phyloP scores from a whole-genome alignment of 1,140 invertebrate genomes.

The Scylla paramamosain region DNA sequence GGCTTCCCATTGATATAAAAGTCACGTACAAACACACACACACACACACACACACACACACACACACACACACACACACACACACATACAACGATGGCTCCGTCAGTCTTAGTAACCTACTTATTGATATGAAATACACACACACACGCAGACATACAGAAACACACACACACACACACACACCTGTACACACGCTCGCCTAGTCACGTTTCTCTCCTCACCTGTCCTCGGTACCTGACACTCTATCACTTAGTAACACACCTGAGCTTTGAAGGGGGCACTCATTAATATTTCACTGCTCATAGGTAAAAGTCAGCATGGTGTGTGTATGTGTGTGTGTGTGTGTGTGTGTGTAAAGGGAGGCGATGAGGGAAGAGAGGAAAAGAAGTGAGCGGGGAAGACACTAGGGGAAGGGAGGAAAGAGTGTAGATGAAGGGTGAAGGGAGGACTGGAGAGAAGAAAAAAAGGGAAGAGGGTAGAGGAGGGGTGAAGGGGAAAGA shows the following conservation, averaged over 20 bases:
- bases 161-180: not conserved
- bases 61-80: conserved; percentile 38
- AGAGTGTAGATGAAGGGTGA: too few relatives aligned
- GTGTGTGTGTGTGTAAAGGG: too few relatives aligned
- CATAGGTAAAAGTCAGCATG: not conserved
- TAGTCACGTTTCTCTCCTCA: not conserved
- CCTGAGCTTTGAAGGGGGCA: not conserved
- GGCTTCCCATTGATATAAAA: not conserved
- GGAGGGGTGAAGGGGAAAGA: too few relatives aligned
- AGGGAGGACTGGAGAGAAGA: too few relatives aligned
- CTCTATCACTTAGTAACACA: conserved; percentile 8
- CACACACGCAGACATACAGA: not conserved
- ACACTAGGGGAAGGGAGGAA: too few relatives aligned
- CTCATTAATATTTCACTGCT: not conserved
- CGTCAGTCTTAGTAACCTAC: not conserved
- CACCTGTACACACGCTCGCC: not conserved
- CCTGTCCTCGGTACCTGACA: not conserved
- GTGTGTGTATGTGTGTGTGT: not conserved
- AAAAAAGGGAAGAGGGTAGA: too few relatives aligned
- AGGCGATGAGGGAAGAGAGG: too few relatives aligned
- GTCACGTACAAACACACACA: not conserved
- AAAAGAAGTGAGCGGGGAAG: too few relatives aligned
- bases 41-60: conserved; percentile 41
- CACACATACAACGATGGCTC: not conserved
- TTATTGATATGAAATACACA: not conserved